Evolutionary conservation across 2,113 vertebrate genomes (phyloP).

Genomic region (Saccopteryx leptura): DNA sequence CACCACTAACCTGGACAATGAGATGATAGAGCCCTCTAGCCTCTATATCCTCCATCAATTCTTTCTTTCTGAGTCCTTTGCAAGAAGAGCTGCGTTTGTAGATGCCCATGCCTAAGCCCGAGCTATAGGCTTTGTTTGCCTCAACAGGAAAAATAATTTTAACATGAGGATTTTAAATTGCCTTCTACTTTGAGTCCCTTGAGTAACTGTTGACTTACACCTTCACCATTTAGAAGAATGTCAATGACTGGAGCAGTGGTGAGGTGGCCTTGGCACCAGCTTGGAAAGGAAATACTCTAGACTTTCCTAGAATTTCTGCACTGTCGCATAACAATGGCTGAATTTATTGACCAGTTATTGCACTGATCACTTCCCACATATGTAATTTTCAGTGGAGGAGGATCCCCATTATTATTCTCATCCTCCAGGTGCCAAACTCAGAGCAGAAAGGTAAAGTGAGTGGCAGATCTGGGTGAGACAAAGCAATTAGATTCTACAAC

Average conservation of each 20-base stretch:
- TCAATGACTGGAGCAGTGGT: too few species aligned
- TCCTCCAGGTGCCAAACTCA: background rate
- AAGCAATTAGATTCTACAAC: background rate
- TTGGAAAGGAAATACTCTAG: background rate
- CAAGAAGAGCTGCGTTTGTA: background rate
- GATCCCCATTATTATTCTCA: background rate
- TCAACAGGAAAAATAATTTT: background rate
- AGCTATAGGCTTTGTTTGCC: background rate
- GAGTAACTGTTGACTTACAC: background rate
- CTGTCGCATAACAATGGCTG: background rate
- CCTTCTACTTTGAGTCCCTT: background rate
- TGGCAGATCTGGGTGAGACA: background rate
- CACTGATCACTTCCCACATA: background rate
- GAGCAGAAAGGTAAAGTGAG: background rate
- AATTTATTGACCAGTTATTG: background rate
- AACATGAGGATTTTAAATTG: background rate
- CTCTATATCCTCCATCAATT: rapidly evolving
- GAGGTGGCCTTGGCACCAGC: rapidly evolving
- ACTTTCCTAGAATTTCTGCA: background rate
- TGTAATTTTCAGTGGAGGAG: background rate
- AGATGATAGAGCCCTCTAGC: background rate
- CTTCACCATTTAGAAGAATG: background rate
- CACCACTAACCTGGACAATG: background rate
- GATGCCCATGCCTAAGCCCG: background rate
- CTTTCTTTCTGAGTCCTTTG: background rate